These are phyloP conservation scores for Macropus fuliginosus DNA, from an alignment of 2,797 vertebrate species.

Conservation along the genomic window DNA sequence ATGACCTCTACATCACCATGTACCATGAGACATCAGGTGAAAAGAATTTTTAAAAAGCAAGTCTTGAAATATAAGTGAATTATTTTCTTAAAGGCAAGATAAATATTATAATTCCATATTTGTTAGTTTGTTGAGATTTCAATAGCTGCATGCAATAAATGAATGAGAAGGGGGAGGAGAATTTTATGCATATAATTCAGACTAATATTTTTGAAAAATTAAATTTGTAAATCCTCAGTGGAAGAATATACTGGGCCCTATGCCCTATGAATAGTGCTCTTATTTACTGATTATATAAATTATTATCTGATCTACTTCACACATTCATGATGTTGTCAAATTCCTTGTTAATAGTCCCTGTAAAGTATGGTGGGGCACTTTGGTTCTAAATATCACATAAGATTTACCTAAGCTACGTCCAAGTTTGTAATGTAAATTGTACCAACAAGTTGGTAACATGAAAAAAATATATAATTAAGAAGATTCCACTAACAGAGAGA, in stretches of 20 bases:
- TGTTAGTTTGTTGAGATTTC: conserved; percentile 48
- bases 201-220: conserved; percentile 25
- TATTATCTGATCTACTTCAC: background rate
- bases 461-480: background rate
- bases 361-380: background rate
- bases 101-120: conserved; percentile 43
- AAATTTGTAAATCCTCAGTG: background rate
- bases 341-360: background rate
- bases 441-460: conserved; percentile 6
- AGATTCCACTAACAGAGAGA: background rate
- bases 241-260: background rate
- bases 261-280: background rate
- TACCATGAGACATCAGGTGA: background rate
- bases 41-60: conserved; percentile 40
- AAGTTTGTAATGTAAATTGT: conserved; percentile 13
- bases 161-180: conserved; percentile 24
- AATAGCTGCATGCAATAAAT: conserved; percentile 38
- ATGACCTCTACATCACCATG: background rate
- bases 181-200: conserved; percentile 32
- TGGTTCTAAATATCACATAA: conserved; percentile 32
- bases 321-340: background rate
- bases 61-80: conserved; percentile 15
- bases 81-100: conserved; percentile 47
- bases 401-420: background rate
- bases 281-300: background rate